phyloP scores from a whole-genome alignment of 2,113 vertebrate genomes.

The Rafetus swinhoei region DNA sequence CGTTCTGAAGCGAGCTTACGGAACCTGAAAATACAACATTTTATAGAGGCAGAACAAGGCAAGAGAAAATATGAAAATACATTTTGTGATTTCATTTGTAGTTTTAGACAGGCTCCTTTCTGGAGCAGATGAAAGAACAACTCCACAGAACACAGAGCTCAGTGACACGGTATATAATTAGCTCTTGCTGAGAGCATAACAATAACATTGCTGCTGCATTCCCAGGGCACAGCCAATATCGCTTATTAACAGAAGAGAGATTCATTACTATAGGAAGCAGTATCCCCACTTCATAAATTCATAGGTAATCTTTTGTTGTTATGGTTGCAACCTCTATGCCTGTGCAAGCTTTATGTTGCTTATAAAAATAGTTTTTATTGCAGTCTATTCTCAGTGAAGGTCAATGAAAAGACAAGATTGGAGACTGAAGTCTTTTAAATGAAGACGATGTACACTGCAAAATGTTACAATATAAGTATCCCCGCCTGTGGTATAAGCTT shows the following conservation, averaged over 20 bases:
- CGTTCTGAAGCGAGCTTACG: not conserved
- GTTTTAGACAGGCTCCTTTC: not conserved
- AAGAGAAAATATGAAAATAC: not conserved
- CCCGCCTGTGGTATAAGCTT: slow-evolving; percentile 10
- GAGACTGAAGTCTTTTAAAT: slow-evolving; percentile 41
- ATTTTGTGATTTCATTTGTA: slow-evolving; percentile 29
- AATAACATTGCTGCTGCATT: fast-evolving
- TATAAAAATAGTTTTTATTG: slow-evolving; percentile 55
- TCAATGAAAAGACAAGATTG: not conserved
- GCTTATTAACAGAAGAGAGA: slow-evolving; percentile 43
- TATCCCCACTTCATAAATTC: slow-evolving; percentile 48
- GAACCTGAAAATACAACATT: not conserved
- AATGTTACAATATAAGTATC: not conserved
- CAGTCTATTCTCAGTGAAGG: slow-evolving; percentile 14
- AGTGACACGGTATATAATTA: not conserved
- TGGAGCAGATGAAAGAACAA: not conserved
- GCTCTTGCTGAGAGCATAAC: not conserved
- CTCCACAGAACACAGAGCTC: not conserved
- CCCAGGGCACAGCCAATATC: not conserved
- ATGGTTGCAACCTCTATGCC: not conserved
- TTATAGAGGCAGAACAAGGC: not conserved
- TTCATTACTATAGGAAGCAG: slow-evolving; percentile 36
- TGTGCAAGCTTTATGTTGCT: slow-evolving; percentile 15
- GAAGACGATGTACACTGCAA: slow-evolving; percentile 3
- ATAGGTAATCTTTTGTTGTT: slow-evolving; percentile 45